Conservation (phyloP, 2,113 vertebrate species). For the Girardinichthys multiradiatus region DNA sequence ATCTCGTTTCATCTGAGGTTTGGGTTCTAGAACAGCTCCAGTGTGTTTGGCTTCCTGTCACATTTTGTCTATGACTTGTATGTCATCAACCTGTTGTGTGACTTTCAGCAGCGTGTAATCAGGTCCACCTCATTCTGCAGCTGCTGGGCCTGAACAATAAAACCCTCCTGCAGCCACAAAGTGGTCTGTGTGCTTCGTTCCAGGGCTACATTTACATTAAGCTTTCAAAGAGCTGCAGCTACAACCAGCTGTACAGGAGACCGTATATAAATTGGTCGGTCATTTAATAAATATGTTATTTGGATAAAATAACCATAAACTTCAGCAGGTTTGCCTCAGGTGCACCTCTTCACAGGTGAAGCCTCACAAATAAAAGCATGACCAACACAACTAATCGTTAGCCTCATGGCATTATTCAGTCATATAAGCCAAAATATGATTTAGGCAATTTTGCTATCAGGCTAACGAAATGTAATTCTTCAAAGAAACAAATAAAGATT, state of each 20-base stretch:
- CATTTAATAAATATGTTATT: background rate
- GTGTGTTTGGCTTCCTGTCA: background rate
- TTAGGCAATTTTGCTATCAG: too few relatives aligned
- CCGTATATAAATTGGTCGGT: background rate
- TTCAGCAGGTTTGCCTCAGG: too few relatives aligned
- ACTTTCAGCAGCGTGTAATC: conserved; percentile 36
- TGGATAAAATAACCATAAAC: too few relatives aligned
- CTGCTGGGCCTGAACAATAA: background rate
- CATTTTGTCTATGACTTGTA: background rate
- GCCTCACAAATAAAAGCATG: background rate
- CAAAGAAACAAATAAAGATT: too few relatives aligned
- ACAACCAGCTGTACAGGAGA: background rate
- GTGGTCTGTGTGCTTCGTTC: background rate
- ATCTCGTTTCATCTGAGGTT: background rate
- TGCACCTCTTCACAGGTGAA: background rate
- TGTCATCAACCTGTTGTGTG: conserved; percentile 13
- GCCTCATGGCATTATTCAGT: too few relatives aligned
- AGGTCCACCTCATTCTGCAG: conserved; percentile 8
- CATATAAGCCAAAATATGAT: too few relatives aligned
- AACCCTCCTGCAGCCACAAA: background rate
- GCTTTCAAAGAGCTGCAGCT: background rate
- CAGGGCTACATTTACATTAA: background rate
- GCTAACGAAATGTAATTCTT: too few relatives aligned
- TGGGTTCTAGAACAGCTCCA: background rate
- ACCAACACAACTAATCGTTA: background rate